Conservation (phyloP, 2,888 invertebrate species). For the Nineta flava region DNA sequence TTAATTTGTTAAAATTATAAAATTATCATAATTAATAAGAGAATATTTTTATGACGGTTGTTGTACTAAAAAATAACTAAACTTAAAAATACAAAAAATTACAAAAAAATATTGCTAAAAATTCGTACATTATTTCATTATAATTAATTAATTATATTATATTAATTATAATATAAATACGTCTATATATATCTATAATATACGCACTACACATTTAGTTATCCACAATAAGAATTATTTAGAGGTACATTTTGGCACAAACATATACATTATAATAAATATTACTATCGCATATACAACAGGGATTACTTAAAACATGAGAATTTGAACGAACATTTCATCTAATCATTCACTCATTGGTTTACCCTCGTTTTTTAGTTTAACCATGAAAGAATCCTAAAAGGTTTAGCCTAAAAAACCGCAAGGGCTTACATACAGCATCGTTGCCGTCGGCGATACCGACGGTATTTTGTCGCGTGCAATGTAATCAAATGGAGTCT, state of each 20-base stretch:
- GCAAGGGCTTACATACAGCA: no score
- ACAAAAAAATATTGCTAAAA: neutral
- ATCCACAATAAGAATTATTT: slow-evolving; percentile 2
- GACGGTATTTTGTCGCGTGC: no score
- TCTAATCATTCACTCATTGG: no score
- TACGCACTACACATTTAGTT: slow-evolving; percentile 3
- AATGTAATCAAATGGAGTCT: no score
- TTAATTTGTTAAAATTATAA: no score
- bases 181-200: neutral
- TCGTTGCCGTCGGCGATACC: no score
- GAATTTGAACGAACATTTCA: no score
- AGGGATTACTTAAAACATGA: neutral
- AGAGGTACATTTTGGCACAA: slow-evolving; percentile 7
- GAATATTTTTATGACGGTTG: neutral
- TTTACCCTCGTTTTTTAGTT: no score
- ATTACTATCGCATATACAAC: neutral
- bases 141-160: neutral
- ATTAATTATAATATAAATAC: neutral
- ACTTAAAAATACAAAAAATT: neutral
- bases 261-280: slow-evolving; percentile 2
- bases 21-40: no score
- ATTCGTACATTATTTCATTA: no score
- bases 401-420: no score
- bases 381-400: no score
- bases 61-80: neutral